Evolutionary conservation across 1,140 invertebrate species (phyloP).

Genomic region (Hestina assimilis): DNA sequence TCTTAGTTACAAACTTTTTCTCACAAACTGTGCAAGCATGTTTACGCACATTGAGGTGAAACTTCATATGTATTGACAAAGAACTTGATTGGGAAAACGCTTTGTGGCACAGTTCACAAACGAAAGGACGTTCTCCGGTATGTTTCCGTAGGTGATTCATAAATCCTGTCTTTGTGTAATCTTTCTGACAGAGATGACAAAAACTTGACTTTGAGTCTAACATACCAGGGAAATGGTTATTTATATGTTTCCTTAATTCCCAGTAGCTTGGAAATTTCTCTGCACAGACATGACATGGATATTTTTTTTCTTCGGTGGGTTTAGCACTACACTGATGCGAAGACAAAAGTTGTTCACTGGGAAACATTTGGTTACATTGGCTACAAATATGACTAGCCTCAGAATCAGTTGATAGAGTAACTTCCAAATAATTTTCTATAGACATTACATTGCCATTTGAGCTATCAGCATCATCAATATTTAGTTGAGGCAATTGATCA

Average conservation of each 20-base stretch:
- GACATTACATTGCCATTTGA: slow-evolving; percentile 75
- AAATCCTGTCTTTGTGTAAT: slow-evolving; percentile 77
- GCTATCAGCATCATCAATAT: slow-evolving; percentile 68
- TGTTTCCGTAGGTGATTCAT: slow-evolving; percentile 91
- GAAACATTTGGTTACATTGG: slow-evolving; percentile 73
- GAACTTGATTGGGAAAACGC: slow-evolving; percentile 81
- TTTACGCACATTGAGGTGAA: slow-evolving; percentile 80
- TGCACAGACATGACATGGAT: slow-evolving; percentile 75
- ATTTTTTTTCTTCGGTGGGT: slow-evolving; percentile 69
- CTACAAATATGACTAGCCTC: slow-evolving; percentile 74
- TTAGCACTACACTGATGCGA: slow-evolving; percentile 68
- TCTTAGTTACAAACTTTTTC: slow-evolving; percentile 81
- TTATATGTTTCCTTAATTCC: slow-evolving; percentile 76
- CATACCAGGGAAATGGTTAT: slow-evolving; percentile 76
- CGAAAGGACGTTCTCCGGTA: slow-evolving; percentile 89
- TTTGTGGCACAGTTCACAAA: slow-evolving; percentile 81
- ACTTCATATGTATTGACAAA: slow-evolving; percentile 82
- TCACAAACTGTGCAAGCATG: slow-evolving; percentile 79
- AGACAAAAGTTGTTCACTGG: slow-evolving; percentile 62
- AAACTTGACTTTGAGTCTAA: slow-evolving; percentile 77
- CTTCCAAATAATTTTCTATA: slow-evolving; percentile 77
- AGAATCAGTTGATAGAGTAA: slow-evolving; percentile 74
- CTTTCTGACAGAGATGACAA: slow-evolving; percentile 76
- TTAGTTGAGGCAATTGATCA: slow-evolving; percentile 49
- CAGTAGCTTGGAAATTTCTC: slow-evolving; percentile 76